These are phyloP conservation scores for Brachyhypopomus occidentalis DNA, from an alignment of 2,113 vertebrate species.

Conservation along the genomic window DNA sequence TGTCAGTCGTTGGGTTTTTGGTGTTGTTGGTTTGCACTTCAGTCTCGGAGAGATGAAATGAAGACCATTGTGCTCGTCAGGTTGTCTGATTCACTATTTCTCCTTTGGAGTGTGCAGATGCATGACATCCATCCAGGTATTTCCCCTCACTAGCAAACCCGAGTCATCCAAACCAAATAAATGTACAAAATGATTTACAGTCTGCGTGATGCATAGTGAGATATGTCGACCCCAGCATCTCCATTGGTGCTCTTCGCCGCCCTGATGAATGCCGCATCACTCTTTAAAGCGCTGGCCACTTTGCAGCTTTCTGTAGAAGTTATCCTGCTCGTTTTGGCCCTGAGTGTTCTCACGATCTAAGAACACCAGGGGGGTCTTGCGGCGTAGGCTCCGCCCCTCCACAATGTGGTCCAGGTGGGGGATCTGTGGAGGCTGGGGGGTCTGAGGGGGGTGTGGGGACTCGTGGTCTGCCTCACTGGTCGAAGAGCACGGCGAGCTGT, in stretches of 20 bases:
- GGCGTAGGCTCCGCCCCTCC: constrained; percentile 73
- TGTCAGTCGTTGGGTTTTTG: neutral
- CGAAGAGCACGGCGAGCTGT: constrained; percentile 74
- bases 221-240: constrained; percentile 29
- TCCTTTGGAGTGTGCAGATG: constrained; percentile 4
- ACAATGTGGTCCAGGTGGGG: constrained; percentile 68
- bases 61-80: constrained; percentile 47
- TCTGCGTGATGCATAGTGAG: constrained; percentile 40
- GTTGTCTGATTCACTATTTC: constrained; percentile 26
- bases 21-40: constrained; percentile 18
- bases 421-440: constrained; percentile 39
- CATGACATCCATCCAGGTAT: constrained; percentile 6
- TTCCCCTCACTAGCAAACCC: constrained; percentile 13
- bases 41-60: neutral
- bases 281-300: constrained; percentile 79
- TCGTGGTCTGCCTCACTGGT: constrained; percentile 77
- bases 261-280: constrained; percentile 39
- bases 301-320: constrained; percentile 86
- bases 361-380: constrained; percentile 73
- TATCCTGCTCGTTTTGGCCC: constrained; percentile 76
- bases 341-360: constrained; percentile 62
- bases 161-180: constrained; percentile 20
- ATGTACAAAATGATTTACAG: constrained; percentile 20
- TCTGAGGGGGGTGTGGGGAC: neutral
- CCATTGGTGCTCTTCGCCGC: constrained; percentile 17